phyloP scores from a whole-genome alignment of 1,140 invertebrate species.

The Sarcophaga peregrina region DNA sequence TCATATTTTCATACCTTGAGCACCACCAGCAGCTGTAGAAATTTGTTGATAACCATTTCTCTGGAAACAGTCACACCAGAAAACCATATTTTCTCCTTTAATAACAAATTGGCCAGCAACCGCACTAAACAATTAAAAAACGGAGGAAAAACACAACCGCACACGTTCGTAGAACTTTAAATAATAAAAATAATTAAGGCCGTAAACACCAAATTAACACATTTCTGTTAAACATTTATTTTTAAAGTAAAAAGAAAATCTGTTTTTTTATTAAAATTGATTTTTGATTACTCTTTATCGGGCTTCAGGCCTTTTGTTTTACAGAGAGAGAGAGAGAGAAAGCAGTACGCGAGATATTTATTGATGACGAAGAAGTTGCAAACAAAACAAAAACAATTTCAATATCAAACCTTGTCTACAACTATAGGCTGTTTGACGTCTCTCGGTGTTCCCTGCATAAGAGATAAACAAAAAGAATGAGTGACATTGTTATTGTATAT shows the following conservation, averaged over 20 bases:
- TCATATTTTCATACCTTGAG: slow-evolving; percentile 42
- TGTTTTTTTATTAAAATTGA: too few relatives aligned
- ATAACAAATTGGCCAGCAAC: too few relatives aligned
- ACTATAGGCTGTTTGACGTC: too few relatives aligned
- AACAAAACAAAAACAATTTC: neutral
- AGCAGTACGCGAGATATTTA: neutral
- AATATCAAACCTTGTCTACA: too few relatives aligned
- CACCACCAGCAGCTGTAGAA: slow-evolving; percentile 43
- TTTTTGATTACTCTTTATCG: too few relatives aligned
- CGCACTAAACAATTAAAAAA: neutral
- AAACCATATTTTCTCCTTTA: slow-evolving; percentile 49
- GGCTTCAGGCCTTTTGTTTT: too few relatives aligned
- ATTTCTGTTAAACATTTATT: neutral
- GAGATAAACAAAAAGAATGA: too few relatives aligned
- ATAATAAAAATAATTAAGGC: neutral
- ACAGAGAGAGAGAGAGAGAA: too few relatives aligned
- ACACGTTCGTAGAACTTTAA: neutral
- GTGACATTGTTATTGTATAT: too few relatives aligned
- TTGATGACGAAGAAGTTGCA: slow-evolving; percentile 31
- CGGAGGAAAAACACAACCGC: neutral
- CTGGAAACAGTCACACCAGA: slow-evolving; percentile 55
- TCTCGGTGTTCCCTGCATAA: too few relatives aligned
- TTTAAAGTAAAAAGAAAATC: neutral
- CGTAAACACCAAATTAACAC: neutral
- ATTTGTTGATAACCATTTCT: slow-evolving; percentile 58